Evolutionary conservation across 2,797 vertebrate genomes (phyloP).

Genomic region (Helarctos malayanus): DNA sequence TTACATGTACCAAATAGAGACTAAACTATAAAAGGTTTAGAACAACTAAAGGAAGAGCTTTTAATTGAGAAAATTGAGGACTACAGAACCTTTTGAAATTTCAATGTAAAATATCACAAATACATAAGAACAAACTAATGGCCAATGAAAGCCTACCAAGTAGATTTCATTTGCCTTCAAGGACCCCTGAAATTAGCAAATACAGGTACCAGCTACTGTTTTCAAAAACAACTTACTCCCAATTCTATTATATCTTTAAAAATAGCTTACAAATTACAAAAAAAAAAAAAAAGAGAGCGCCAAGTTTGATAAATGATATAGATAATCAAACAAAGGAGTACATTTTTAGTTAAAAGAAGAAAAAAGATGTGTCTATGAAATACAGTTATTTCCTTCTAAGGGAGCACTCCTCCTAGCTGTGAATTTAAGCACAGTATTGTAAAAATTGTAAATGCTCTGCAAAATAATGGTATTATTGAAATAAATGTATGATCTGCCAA

Average conservation of each 20-base stretch:
- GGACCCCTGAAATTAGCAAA: background rate
- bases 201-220: conserved; percentile 23
- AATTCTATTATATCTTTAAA: conserved; percentile 9
- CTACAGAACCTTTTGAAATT: background rate
- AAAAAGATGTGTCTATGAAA: background rate
- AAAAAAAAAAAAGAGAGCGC: background rate
- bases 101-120: conserved; percentile 24
- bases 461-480: background rate
- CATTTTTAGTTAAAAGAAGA: background rate
- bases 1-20: conserved; percentile 32
- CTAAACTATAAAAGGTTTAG: background rate
- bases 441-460: conserved; percentile 19
- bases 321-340: background rate
- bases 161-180: background rate
- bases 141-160: conserved; percentile 21
- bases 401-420: background rate
- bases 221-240: conserved; percentile 35
- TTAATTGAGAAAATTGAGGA: conserved; percentile 2
- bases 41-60: background rate
- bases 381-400: conserved; percentile 2
- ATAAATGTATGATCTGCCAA: background rate
- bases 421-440: background rate
- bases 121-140: conserved; percentile 24
- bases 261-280: background rate
- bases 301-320: background rate